Base-by-base conservation (phyloP, 2,797 vertebrate species). In the Pseudochirops corinnae region DNA sequence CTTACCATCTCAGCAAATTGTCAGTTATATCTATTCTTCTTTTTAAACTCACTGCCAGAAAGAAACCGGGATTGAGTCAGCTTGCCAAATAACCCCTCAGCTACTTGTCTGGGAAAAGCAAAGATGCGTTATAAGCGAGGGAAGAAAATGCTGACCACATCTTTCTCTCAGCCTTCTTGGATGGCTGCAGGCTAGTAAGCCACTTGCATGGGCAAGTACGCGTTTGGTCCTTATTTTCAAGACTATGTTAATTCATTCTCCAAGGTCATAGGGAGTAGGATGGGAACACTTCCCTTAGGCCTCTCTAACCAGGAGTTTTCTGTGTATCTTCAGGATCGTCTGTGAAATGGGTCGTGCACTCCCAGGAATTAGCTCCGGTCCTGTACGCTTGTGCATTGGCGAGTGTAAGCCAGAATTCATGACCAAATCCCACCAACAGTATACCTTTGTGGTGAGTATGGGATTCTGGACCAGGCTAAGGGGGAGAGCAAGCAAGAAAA, bases 321-420 rank as follows among this genome's bases (percentile, higher is more conserved):
- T 98, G 29, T 98, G 11, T 98, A 31, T 98, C 97, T 98, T 33
- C 96, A 99, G 99, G 99, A 99, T 99, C 26, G 99, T 99, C 94
- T 99, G 99, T 95, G 99, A 99, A 98, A 99, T 99, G 99, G 99
- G 99, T 21, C 98, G 99, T 0, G 98, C 99, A 1, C 98, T 98
- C 1, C 97, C 97, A 12, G 99, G 99, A 90, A 99, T 98, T 93
- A 98, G 98, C 93, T 99, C 99, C 0, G 99, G 99, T 67, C 99
- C 99, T 0, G 99, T 99, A 93, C 99, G 99, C 97, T 99, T 99
- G 96, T 99, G 99, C 87, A 99, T 99, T 0, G 99, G 99, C 12
- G 99, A 99, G 98, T 99, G 99, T 98, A 99, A 99, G 95, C 99
- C 99, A 0, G 99, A 99, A 96, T 99, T 99, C 96, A 99, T 98